A percentile compares a stretch with the other conserved stretches of the same genome.
Evolutionary conservation across 1,140 invertebrate species (phyloP).

Genomic region (Trichonephila clavata): DNA sequence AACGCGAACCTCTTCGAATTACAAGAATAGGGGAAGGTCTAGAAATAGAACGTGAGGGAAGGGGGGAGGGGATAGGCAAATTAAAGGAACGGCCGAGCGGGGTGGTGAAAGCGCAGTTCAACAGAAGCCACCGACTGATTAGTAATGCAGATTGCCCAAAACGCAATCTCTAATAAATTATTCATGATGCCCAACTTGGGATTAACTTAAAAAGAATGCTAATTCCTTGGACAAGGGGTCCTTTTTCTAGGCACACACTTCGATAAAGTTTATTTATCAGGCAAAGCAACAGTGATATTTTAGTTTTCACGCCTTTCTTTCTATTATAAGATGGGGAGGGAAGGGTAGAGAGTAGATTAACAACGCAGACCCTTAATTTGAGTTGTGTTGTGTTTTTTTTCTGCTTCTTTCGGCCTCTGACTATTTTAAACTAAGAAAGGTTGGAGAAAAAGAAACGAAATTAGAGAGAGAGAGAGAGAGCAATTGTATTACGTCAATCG

Average conservation of each 20-base stretch:
- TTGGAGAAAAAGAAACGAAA: background rate
- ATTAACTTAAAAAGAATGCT: conserved; percentile 39
- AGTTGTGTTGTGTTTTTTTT: background rate
- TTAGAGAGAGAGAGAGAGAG: too few relatives aligned
- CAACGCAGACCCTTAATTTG: background rate
- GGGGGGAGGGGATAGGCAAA: background rate
- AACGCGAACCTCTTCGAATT: too few relatives aligned
- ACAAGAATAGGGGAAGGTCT: too few relatives aligned
- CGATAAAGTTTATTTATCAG: conserved; percentile 35
- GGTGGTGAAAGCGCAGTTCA: conserved; percentile 13
- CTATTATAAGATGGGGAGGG: background rate
- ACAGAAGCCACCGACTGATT: conserved; percentile 15
- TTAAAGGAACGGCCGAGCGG: conserved; percentile 5
- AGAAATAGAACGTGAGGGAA: background rate
- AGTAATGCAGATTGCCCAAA: conserved; percentile 30
- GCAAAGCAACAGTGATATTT: conserved; percentile 29
- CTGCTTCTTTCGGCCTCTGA: background rate
- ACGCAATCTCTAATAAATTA: conserved; percentile 41
- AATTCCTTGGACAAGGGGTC: background rate
- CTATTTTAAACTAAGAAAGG: background rate
- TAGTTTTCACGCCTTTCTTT: conserved; percentile 22
- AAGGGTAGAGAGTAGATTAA: background rate
- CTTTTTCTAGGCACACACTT: background rate
- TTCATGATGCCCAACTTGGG: conserved; percentile 23
- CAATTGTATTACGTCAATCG: background rate